phyloP scores from a whole-genome alignment of 2,797 vertebrate genomes.

The Alosa sapidissima region DNA sequence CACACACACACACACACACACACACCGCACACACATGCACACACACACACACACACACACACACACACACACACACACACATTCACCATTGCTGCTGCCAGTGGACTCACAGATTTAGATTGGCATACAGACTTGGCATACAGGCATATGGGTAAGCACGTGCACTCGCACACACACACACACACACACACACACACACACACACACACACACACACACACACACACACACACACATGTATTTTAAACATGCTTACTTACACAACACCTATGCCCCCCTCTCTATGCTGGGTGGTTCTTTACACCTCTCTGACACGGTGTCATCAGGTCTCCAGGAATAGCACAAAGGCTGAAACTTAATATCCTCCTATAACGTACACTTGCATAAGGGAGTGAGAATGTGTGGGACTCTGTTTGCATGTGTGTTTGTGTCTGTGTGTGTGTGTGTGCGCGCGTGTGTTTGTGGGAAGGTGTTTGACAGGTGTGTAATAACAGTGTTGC shows the following conservation, averaged over 20 bases:
- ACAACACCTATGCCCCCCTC: neutral
- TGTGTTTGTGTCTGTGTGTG: neutral
- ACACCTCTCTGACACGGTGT: constrained; percentile 2
- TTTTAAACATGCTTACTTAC: constrained; percentile 7
- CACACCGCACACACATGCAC: neutral
- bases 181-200: no score
- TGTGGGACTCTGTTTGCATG: neutral
- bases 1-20: neutral
- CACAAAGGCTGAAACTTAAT: constrained; percentile 11
- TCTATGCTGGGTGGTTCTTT: neutral
- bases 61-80: neutral
- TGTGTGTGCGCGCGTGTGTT: neutral
- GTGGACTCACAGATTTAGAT: no score
- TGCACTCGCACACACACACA: no score
- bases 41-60: neutral
- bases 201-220: neutral
- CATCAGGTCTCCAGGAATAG: constrained; percentile 10
- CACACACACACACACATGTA: neutral
- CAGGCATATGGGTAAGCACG: no score
- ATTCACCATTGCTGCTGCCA: neutral
- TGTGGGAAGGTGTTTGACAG: constrained; percentile 28
- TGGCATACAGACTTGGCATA: no score
- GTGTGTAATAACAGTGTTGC: neutral
- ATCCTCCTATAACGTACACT: neutral
- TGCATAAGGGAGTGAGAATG: constrained; percentile 2